A percentile compares a stretch with the other conserved stretches of the same genome.
These are phyloP conservation scores for Salvelinus fontinalis DNA, from an alignment of 2,113 vertebrate species.

Conservation along the genomic window DNA sequence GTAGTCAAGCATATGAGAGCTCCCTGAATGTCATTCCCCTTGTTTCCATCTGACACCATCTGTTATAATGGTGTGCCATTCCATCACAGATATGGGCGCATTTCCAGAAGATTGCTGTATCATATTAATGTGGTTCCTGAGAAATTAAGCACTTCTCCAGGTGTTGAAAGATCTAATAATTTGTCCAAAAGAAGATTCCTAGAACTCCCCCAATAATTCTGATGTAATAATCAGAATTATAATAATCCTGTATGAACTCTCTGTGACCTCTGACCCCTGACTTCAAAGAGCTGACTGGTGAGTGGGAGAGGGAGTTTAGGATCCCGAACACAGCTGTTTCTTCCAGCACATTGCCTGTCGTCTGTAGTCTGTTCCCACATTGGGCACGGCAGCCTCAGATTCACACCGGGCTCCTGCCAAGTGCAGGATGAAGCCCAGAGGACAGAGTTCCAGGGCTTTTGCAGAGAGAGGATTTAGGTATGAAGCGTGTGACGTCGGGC, in stretches of 20 bases:
- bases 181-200: no score
- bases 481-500: conserved; percentile 51
- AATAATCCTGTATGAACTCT: conserved; percentile 30
- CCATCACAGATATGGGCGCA: neutral
- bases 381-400: conserved; percentile 52
- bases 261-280: conserved; percentile 38
- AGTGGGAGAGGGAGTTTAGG: conserved; percentile 44
- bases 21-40: neutral
- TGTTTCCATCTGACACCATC: neutral
- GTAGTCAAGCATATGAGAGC: neutral
- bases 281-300: conserved; percentile 35
- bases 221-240: conserved; percentile 5
- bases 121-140: no score
- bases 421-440: conserved; percentile 46
- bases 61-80: neutral
- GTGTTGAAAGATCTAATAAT: no score
- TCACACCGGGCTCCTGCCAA: conserved; percentile 54
- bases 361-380: conserved; percentile 45
- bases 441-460: conserved; percentile 41
- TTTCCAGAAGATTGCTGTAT: neutral
- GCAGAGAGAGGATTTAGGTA: conserved; percentile 45
- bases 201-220: neutral
- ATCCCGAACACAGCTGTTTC: conserved; percentile 58
- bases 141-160: no score
- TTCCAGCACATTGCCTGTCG: conserved; percentile 60